phyloP scores from a whole-genome alignment of 1,140 invertebrate species.

The Drosophila kepulauana region DNA sequence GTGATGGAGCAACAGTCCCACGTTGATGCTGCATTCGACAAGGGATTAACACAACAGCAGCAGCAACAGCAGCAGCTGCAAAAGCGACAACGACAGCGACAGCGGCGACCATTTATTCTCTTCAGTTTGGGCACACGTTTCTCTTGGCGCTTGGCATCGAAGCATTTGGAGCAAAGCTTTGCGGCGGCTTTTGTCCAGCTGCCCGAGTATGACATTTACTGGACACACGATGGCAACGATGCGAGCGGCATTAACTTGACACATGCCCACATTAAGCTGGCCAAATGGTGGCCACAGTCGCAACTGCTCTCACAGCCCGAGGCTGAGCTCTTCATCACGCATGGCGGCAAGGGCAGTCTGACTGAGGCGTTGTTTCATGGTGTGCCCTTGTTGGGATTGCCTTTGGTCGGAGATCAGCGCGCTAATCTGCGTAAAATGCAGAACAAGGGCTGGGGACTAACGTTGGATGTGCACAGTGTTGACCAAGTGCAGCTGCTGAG shows the following conservation, averaged over 20 bases:
- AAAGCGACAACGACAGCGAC: background rate
- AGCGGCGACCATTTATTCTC: slow-evolving; percentile 84
- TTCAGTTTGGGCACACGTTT: slow-evolving; percentile 87
- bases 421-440: slow-evolving; percentile 86
- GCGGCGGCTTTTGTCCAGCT: slow-evolving; percentile 51
- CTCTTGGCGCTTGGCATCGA: slow-evolving; percentile 77
- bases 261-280: slow-evolving; percentile 87
- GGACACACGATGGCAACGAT: slow-evolving; percentile 69
- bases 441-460: slow-evolving; percentile 85
- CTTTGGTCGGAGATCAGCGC: slow-evolving; percentile 88
- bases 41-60: background rate
- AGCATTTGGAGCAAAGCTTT: slow-evolving; percentile 50
- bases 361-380: slow-evolving; percentile 89
- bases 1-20: slow-evolving; percentile 69
- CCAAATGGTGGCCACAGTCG: slow-evolving; percentile 90
- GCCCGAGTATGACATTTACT: slow-evolving; percentile 77
- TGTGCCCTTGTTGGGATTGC: slow-evolving; percentile 89
- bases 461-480: slow-evolving; percentile 72
- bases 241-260: slow-evolving; percentile 6
- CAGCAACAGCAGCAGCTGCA: background rate
- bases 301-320: slow-evolving; percentile 89
- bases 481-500: slow-evolving; percentile 60
- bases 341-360: slow-evolving; percentile 89
- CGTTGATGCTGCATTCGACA: slow-evolving; percentile 40
- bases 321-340: slow-evolving; percentile 89